These are phyloP conservation scores for Dendrocopos noguchii DNA, from an alignment of 2,113 vertebrate genomes.

Conservation along the genomic window DNA sequence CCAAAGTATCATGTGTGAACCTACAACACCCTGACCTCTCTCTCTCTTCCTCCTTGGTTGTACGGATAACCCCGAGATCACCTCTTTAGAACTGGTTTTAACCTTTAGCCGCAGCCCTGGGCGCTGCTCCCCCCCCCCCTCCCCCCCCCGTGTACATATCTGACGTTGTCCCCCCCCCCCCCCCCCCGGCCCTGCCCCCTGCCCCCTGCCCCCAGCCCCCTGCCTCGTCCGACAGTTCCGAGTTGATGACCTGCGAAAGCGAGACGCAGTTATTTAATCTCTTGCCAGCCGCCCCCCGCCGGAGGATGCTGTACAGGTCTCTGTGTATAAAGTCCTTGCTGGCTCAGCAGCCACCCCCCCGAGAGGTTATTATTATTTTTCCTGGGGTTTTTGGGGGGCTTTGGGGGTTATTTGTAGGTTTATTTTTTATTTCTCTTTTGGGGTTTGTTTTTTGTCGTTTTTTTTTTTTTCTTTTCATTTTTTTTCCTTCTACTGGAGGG, in stretches of 20 bases:
- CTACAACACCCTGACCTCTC: conserved; percentile 99
- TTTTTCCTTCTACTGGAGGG: conserved; percentile 88
- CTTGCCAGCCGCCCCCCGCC: conserved; percentile 85
- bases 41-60: conserved; percentile 99
- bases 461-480: neutral
- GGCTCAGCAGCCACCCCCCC: conserved; percentile 89
- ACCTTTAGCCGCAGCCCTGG: conserved; percentile 92
- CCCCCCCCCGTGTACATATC: conserved; percentile 93
- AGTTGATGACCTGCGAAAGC: conserved; percentile 87
- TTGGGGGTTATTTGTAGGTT: neutral
- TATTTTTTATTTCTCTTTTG: neutral
- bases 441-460: neutral
- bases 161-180: conserved; percentile 81
- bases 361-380: conserved; percentile 80
- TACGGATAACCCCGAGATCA: conserved; percentile 99
- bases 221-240: conserved; percentile 85
- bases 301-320: conserved; percentile 85
- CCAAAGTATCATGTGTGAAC: conserved; percentile 99
- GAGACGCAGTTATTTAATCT: conserved; percentile 89
- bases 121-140: conserved; percentile 76
- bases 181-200: conserved; percentile 80
- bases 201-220: conserved; percentile 73
- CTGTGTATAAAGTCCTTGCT: conserved; percentile 90
- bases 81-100: conserved; percentile 99
- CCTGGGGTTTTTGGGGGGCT: conserved; percentile 23